These are phyloP conservation scores for Helicolenus hilgendorfi DNA, from an alignment of 2,797 vertebrate species.

Conservation along the genomic window DNA sequence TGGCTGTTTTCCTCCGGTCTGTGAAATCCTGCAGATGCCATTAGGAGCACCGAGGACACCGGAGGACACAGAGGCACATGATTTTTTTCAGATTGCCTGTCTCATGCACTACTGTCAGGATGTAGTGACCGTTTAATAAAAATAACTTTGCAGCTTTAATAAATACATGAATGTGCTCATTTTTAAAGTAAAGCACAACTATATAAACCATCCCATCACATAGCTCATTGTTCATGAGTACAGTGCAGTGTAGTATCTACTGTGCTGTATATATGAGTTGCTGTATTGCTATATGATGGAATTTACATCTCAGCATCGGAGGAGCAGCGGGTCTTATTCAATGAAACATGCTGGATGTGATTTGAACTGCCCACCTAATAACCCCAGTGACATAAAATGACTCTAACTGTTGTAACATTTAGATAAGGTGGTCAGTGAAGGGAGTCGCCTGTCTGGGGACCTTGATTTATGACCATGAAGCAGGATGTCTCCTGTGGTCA, in stretches of 20 bases:
- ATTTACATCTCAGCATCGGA: neutral
- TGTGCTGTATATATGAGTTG: neutral
- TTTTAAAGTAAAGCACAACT: neutral
- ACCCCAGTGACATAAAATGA: slow-evolving; percentile 20
- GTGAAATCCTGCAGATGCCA: no score
- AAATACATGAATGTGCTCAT: neutral
- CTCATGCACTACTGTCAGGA: no score
- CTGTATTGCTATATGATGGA: neutral
- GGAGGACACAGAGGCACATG: no score
- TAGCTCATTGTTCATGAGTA: neutral
- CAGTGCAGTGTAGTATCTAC: neutral
- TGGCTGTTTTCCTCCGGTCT: no score
- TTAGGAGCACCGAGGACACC: no score
- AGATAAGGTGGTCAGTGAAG: slow-evolving; percentile 37
- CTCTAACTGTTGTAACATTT: slow-evolving; percentile 34
- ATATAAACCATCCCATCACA: neutral
- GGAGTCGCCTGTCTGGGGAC: slow-evolving; percentile 20
- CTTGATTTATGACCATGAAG: slow-evolving; percentile 47
- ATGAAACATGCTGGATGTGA: slow-evolving; percentile 4
- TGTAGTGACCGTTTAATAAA: no score
- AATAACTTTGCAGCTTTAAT: no score
- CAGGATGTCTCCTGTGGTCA: slow-evolving; percentile 35
- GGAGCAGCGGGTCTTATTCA: neutral
- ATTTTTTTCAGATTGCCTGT: no score
- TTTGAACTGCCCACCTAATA: slow-evolving; percentile 35